Percentiles rank a stretch among this genome's conserved stretches.
phyloP scores from a whole-genome alignment of 35 echinoderm and acorn worm genomes.

The Stichopus chloronotus region DNA sequence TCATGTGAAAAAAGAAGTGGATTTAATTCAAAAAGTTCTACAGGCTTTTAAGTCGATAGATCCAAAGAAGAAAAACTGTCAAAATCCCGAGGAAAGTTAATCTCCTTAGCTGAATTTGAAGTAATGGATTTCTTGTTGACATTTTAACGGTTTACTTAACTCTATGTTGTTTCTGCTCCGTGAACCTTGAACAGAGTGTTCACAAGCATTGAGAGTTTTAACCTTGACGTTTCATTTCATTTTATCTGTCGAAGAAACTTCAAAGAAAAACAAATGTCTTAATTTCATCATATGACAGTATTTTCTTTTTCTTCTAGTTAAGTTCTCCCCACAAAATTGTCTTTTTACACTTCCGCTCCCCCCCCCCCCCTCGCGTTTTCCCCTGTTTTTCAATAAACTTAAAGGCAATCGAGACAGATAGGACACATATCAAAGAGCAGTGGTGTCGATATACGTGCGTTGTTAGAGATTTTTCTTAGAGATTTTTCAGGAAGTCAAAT shows the following conservation, averaged over 20 bases:
- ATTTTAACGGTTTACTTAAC: background rate
- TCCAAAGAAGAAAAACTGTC: background rate
- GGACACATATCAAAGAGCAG: background rate
- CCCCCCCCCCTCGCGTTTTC: too few relatives aligned
- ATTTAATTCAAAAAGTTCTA: background rate
- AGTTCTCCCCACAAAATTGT: background rate
- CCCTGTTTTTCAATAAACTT: background rate
- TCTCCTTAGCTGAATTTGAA: background rate
- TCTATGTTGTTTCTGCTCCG: background rate
- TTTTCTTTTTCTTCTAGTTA: background rate
- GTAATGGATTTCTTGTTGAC: conserved; percentile 34
- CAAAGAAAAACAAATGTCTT: background rate
- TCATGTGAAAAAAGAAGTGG: too few relatives aligned
- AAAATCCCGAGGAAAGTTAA: conserved; percentile 2
- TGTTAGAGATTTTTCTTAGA: background rate
- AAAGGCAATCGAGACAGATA: background rate
- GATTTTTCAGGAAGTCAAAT: background rate
- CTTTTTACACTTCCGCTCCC: too few relatives aligned
- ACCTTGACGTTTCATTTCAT: conserved; percentile 15
- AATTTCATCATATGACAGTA: conserved; percentile 29
- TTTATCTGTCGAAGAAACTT: conserved; percentile 12
- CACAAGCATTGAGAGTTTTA: conserved; percentile 1
- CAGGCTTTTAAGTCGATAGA: background rate
- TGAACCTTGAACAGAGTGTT: background rate
- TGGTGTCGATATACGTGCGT: background rate